Percentiles rank a stretch among this genome's conserved stretches.
phyloP scores from a whole-genome alignment of 2,888 invertebrate genomes.

The Stegophylla sp. region DNA sequence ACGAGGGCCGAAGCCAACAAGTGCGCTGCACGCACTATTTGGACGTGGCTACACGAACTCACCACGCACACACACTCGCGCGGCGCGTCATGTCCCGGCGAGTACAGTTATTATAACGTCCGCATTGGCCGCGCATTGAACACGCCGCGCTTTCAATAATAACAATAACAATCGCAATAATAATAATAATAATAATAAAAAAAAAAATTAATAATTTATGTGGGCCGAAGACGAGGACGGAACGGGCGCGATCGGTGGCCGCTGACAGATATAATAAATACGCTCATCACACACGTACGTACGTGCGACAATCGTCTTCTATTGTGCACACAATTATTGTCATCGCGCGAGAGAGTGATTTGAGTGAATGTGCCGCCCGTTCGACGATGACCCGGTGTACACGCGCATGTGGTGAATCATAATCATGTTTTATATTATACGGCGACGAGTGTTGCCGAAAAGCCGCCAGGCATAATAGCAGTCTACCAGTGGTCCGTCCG shows the following conservation, averaged over 20 bases:
- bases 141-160: constrained; percentile 14
- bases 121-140: no score
- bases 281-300: not conserved
- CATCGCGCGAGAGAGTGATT: constrained; percentile 13
- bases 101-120: not conserved
- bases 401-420: constrained; percentile 10
- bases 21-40: not conserved
- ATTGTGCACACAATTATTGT: not conserved
- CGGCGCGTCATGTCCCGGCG: no score
- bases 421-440: not conserved
- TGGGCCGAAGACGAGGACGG: constrained; percentile 49
- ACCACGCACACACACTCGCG: not conserved
- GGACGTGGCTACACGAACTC: not conserved
- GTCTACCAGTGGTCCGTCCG: not conserved
- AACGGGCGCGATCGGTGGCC: not conserved
- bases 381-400: constrained; percentile 29
- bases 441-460: constrained; percentile 21
- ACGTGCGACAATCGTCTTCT: not conserved
- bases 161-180: not conserved
- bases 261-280: not conserved
- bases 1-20: no score
- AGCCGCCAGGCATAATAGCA: not conserved
- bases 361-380: constrained; percentile 27
- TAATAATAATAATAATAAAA: not conserved
- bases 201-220: constrained; percentile 4